Conservation (phyloP, 1,140 invertebrate species). For the Yoshiicerus persimilis region DNA sequence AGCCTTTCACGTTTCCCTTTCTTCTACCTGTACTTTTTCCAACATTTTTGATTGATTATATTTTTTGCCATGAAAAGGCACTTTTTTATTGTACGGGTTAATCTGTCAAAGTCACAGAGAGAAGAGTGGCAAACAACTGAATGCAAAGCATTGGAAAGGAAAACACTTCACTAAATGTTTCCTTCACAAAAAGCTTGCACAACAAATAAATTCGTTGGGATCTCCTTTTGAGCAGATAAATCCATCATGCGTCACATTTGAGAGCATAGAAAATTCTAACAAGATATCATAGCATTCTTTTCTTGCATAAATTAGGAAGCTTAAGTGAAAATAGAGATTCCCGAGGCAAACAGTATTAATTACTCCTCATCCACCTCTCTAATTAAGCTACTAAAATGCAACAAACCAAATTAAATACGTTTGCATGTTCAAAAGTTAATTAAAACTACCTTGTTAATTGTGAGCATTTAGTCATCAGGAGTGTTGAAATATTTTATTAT, state of each 20-base stretch:
- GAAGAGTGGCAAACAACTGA: neutral
- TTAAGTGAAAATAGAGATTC: too few relatives aligned
- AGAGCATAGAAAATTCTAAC: neutral
- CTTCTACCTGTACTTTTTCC: neutral
- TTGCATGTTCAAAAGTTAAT: too few relatives aligned
- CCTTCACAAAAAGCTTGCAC: neutral
- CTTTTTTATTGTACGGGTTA: neutral
- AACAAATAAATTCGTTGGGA: conserved; percentile 8
- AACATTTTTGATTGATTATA: conserved; percentile 3
- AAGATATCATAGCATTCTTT: too few relatives aligned
- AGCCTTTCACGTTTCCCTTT: neutral
- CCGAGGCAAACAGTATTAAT: too few relatives aligned
- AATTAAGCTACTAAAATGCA: too few relatives aligned
- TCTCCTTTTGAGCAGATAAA: neutral
- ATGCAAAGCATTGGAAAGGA: neutral
- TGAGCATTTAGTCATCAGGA: too few relatives aligned
- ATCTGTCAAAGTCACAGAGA: neutral
- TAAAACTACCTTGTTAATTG: too few relatives aligned
- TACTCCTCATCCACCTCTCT: too few relatives aligned
- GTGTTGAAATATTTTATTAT: too few relatives aligned
- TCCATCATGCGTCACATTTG: neutral
- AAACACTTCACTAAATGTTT: neutral
- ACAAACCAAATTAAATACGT: too few relatives aligned
- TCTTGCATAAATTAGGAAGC: neutral
- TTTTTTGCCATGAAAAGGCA: neutral